A percentile compares a stretch with the other conserved stretches of the same genome.
phyloP scores from a whole-genome alignment of 2,797 vertebrate genomes.

The Anguilla anguilla region DNA sequence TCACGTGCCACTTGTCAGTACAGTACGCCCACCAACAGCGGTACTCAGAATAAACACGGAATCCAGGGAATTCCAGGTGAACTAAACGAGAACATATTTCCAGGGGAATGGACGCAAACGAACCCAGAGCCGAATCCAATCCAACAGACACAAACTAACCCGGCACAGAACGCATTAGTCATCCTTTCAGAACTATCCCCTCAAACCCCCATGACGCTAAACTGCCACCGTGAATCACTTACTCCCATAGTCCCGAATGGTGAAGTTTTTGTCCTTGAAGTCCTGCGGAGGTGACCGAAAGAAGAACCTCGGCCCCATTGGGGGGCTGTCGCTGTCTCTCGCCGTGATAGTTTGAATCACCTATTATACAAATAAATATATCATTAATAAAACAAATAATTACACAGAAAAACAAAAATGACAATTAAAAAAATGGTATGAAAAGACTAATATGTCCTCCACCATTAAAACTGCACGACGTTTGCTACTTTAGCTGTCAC shows the following conservation, averaged over 20 bases:
- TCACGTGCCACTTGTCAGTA: not conserved
- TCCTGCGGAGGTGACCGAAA: constrained; percentile 83
- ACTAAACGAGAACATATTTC: not conserved
- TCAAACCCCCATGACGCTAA: not conserved
- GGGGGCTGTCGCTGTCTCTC: constrained; percentile 82
- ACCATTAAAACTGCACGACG: not conserved
- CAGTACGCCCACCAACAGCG: not conserved
- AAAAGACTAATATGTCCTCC: not conserved
- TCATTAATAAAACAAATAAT: not conserved
- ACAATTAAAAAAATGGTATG: not conserved
- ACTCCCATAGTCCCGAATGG: constrained; percentile 91
- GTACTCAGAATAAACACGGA: not conserved
- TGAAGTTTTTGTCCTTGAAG: constrained; percentile 87
- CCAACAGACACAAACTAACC: not conserved
- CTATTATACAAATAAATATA: constrained; percentile 56
- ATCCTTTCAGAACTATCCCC: too few relatives aligned
- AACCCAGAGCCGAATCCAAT: not conserved
- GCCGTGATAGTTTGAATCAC: constrained; percentile 87
- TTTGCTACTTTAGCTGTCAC: not conserved
- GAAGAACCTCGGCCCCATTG: constrained; percentile 85
- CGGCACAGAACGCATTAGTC: not conserved
- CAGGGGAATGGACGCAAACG: not conserved
- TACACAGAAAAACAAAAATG: not conserved
- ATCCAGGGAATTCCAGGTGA: not conserved
- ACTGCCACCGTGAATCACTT: constrained; percentile 53